Evolutionary conservation across 2,113 vertebrate genomes (phyloP).

Genomic region (Nipponia nippon): DNA sequence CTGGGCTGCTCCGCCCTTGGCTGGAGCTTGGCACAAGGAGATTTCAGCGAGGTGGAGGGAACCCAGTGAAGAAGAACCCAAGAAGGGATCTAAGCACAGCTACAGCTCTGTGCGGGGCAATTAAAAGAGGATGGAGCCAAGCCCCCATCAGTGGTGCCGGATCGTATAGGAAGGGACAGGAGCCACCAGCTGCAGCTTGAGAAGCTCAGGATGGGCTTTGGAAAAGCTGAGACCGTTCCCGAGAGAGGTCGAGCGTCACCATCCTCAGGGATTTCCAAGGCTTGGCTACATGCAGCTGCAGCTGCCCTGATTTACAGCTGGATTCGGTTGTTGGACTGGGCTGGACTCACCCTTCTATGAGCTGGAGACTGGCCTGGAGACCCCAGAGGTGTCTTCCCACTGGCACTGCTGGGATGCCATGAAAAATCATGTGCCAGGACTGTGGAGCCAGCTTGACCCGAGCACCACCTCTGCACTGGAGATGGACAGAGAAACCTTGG

Average conservation of each 20-base stretch:
- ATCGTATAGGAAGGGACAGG: neutral
- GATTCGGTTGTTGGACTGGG: too few relatives aligned
- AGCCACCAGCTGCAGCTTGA: neutral
- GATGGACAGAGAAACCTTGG: neutral
- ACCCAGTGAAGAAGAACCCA: neutral
- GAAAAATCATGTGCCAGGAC: neutral
- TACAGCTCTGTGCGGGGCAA: neutral
- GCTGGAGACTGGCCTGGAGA: neutral
- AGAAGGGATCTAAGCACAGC: neutral
- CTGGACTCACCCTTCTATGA: neutral
- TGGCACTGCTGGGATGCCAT: neutral
- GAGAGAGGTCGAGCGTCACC: neutral
- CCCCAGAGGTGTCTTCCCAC: neutral
- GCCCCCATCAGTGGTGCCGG: neutral
- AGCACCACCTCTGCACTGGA: neutral
- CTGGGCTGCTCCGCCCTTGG: neutral
- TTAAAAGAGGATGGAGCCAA: neutral
- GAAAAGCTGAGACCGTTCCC: neutral
- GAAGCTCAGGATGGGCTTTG: neutral
- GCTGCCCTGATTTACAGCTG: neutral
- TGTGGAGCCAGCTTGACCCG: accelerated
- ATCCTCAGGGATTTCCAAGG: neutral
- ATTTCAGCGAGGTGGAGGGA: neutral
- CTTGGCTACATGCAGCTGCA: neutral
- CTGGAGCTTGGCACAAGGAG: neutral